Evolutionary conservation across 2,113 vertebrate species (phyloP).

Genomic region (Saccopteryx leptura): DNA sequence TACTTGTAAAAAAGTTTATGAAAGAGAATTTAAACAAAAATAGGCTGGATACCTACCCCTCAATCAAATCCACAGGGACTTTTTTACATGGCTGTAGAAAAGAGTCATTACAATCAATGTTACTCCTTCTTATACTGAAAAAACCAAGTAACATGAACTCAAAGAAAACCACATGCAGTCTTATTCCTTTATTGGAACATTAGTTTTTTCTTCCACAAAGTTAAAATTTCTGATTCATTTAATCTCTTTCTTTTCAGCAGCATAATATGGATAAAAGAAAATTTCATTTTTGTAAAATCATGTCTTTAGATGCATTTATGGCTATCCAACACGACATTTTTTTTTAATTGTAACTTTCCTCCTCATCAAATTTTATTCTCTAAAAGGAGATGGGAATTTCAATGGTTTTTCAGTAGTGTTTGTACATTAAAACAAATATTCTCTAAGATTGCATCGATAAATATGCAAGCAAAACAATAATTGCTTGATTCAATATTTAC

Average conservation of each 20-base stretch:
- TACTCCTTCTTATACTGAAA: background rate
- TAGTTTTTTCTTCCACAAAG: background rate
- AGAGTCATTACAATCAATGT: slow-evolving; percentile 70
- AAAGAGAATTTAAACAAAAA: slow-evolving; percentile 41
- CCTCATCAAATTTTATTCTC: background rate
- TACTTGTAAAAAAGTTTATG: slow-evolving; percentile 45
- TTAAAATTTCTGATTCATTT: slow-evolving; percentile 1
- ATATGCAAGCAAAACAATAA: background rate
- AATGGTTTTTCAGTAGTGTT: background rate
- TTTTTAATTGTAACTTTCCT: background rate
- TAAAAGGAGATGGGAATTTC: background rate
- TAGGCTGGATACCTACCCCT: slow-evolving; percentile 62
- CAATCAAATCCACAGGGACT: slow-evolving; percentile 72
- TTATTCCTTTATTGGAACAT: background rate
- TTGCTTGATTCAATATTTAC: slow-evolving; percentile 32
- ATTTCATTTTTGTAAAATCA: background rate
- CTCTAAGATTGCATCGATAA: background rate
- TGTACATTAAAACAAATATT: slow-evolving; percentile 15
- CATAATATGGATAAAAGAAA: background rate
- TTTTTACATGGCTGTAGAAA: slow-evolving; percentile 57
- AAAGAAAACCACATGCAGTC: slow-evolving; percentile 29
- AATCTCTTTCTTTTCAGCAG: background rate
- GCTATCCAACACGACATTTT: background rate
- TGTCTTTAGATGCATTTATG: background rate
- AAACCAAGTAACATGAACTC: slow-evolving; percentile 74